These are phyloP conservation scores for Pristionchus entomophagus DNA, from an alignment of 2,888 invertebrate genomes.

Conservation along the genomic window DNA sequence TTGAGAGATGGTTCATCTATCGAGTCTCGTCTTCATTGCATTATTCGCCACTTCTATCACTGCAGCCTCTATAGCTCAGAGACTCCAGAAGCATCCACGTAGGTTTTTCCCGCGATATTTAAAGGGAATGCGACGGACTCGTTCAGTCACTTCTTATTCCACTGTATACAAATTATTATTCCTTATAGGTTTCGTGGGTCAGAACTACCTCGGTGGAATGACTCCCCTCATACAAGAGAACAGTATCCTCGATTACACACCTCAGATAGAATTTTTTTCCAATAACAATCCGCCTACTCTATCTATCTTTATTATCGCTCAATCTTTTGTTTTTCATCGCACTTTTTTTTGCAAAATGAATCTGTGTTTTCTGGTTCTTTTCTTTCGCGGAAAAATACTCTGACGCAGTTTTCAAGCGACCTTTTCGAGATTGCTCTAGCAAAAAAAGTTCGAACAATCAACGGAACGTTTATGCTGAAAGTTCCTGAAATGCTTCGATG, in stretches of 20 bases:
- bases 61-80: not conserved
- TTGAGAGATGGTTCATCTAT: too few species aligned
- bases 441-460: too few species aligned
- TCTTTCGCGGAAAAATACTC: too few species aligned
- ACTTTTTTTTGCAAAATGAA: too few species aligned
- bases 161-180: not conserved
- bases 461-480: too few species aligned
- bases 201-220: not conserved
- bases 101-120: not conserved
- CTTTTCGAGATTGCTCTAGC: not conserved
- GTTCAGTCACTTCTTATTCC: not conserved
- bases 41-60: not conserved
- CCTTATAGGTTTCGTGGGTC: not conserved
- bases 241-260: conserved; percentile 23
- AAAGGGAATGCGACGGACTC: not conserved
- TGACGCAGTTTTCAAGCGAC: not conserved
- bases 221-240: not conserved
- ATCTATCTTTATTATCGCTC: too few species aligned
- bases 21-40: not conserved
- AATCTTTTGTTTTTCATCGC: too few species aligned
- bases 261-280: not conserved
- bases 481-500: too few species aligned
- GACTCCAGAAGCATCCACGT: conserved; percentile 1
- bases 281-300: not conserved
- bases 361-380: too few species aligned